Evolutionary conservation across 1,140 invertebrate species (phyloP).

Genomic region (Hestina assimilis): DNA sequence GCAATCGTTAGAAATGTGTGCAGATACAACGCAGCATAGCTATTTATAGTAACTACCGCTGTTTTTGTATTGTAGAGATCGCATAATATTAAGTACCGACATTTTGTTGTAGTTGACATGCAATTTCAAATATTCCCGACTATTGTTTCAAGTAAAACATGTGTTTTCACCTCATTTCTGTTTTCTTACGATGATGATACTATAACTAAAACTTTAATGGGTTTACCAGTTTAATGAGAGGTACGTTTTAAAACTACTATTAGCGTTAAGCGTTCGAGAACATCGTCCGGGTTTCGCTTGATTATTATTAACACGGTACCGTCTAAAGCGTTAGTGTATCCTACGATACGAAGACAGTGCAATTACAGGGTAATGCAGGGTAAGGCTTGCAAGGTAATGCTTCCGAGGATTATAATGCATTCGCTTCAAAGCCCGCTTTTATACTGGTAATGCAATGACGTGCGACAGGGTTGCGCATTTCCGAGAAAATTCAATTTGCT

Average conservation of each 20-base stretch:
- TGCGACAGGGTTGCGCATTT: slow-evolving; percentile 2
- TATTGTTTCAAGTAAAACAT: neutral
- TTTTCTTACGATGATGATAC: slow-evolving; percentile 14
- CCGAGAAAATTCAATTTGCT: slow-evolving; percentile 9
- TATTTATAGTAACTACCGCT: too few relatives aligned
- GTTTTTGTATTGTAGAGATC: too few relatives aligned
- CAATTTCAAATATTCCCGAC: too few relatives aligned
- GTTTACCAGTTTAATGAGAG: slow-evolving; percentile 9
- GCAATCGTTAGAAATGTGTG: too few relatives aligned
- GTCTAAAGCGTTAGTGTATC: neutral
- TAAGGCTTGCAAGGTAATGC: slow-evolving; percentile 1
- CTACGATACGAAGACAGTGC: neutral
- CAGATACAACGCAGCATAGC: too few relatives aligned
- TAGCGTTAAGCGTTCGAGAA: slow-evolving; percentile 5
- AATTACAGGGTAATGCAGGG: neutral
- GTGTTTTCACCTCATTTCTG: neutral
- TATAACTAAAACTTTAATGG: slow-evolving; percentile 10
- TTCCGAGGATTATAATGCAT: slow-evolving; percentile 6
- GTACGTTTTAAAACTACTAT: slow-evolving; percentile 16
- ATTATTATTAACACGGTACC: neutral
- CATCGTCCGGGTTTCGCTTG: neutral
- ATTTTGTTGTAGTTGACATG: too few relatives aligned
- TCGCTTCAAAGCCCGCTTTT: slow-evolving; percentile 2
- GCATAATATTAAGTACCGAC: too few relatives aligned
- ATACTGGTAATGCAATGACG: slow-evolving; percentile 9